Percentiles rank a stretch among this genome's conserved stretches.
These are phyloP conservation scores for Acromyrmex echinatior DNA, from an alignment of 1,140 invertebrate genomes.

Conservation along the genomic window DNA sequence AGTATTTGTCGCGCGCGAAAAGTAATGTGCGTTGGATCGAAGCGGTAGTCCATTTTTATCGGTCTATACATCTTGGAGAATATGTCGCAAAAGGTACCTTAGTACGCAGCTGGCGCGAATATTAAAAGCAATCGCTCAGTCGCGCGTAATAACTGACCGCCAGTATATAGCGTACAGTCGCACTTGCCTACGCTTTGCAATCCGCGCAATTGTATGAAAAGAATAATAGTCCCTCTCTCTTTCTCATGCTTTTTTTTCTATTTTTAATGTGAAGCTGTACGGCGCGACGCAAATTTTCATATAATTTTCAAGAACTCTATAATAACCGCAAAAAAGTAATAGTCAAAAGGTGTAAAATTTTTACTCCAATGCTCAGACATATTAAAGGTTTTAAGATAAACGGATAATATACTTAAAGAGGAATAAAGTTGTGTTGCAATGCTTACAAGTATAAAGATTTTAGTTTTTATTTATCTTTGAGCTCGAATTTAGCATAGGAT, in stretches of 20 bases:
- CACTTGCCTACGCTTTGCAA: constrained; percentile 59
- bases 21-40: constrained; percentile 74
- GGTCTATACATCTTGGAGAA: constrained; percentile 73
- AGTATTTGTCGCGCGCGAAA: constrained; percentile 40
- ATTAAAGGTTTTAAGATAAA: not conserved
- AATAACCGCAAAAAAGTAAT: constrained; percentile 4
- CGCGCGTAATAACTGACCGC: constrained; percentile 80
- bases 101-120: constrained; percentile 81
- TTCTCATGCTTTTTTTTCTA: not conserved
- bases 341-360: constrained; percentile 5
- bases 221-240: constrained; percentile 41
- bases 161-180: constrained; percentile 70
- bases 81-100: constrained; percentile 30
- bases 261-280: not conserved
- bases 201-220: constrained; percentile 32
- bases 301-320: not conserved
- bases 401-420: not conserved
- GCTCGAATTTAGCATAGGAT: not conserved
- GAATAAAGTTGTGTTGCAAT: not conserved
- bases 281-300: not conserved
- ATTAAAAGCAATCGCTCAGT: constrained; percentile 84
- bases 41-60: constrained; percentile 79
- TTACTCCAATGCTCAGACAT: not conserved
- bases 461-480: not conserved
- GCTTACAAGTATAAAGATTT: not conserved